Evolutionary conservation across 1,140 invertebrate species (phyloP).

Genomic region (Pogonomyrmex californicus): DNA sequence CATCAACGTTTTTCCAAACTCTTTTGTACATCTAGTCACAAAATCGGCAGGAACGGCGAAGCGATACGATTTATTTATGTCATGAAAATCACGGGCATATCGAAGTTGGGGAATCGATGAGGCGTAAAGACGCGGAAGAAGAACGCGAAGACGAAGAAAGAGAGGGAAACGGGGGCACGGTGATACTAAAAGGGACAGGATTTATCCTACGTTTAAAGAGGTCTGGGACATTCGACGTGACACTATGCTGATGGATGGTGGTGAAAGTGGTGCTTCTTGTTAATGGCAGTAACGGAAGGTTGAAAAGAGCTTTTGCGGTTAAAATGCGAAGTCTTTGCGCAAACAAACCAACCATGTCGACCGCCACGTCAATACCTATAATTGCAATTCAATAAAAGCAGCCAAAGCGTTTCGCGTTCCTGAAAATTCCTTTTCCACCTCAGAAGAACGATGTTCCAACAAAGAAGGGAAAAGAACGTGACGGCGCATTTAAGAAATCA

Average conservation of each 20-base stretch:
- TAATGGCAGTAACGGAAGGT: constrained; percentile 49
- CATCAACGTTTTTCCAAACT: not conserved
- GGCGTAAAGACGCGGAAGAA: constrained; percentile 26
- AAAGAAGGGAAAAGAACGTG: not conserved
- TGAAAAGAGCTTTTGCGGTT: constrained; percentile 58
- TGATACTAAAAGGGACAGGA: constrained; percentile 50
- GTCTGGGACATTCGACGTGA: constrained; percentile 51
- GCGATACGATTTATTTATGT: constrained; percentile 37
- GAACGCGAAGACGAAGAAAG: constrained; percentile 16
- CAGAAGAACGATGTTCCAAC: not conserved
- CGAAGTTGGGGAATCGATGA: constrained; percentile 48
- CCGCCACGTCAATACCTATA: constrained; percentile 74
- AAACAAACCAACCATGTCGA: constrained; percentile 67
- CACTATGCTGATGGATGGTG: constrained; percentile 54
- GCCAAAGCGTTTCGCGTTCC: constrained; percentile 66
- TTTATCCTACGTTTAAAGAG: constrained; percentile 53
- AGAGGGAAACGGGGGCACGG: not conserved
- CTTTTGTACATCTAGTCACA: not conserved
- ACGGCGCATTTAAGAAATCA: constrained; percentile 47
- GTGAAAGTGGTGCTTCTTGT: constrained; percentile 57
- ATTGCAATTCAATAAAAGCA: constrained; percentile 79
- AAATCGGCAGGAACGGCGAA: not conserved
- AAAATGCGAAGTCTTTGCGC: constrained; percentile 62
- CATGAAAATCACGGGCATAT: constrained; percentile 39
- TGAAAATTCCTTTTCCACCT: constrained; percentile 32